phyloP scores from a whole-genome alignment of 2,888 invertebrate genomes.

The Ectropis crepuscularia region DNA sequence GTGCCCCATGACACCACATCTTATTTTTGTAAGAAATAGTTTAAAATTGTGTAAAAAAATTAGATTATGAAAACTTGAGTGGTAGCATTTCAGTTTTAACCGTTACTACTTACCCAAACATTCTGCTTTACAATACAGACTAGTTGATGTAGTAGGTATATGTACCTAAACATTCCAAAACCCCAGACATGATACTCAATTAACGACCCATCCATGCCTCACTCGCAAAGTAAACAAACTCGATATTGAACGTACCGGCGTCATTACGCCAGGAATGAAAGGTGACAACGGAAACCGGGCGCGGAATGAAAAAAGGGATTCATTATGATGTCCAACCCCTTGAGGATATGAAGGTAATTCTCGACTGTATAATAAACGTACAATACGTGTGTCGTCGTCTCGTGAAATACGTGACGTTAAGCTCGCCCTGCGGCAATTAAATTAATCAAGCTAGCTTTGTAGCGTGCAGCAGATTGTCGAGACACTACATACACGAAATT shows the following conservation, averaged over 20 bases:
- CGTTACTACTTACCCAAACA: too few species aligned
- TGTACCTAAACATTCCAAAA: conserved; percentile 2
- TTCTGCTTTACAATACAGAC: too few species aligned
- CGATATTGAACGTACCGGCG: conserved; percentile 35
- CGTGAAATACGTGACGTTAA: conserved; percentile 42
- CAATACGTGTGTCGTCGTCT: conserved; percentile 41
- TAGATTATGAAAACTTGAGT: too few species aligned
- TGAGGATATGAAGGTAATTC: conserved; percentile 40
- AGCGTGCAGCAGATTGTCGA: conserved; percentile 49
- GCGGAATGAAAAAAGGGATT: conserved; percentile 45
- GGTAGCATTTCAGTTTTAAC: too few species aligned
- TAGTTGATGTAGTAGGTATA: too few species aligned
- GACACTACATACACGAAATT: conserved; percentile 44
- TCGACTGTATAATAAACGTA: conserved; percentile 39
- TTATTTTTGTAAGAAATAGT: too few species aligned
- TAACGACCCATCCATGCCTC: conserved; percentile 24
- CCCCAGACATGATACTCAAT: conserved; percentile 25
- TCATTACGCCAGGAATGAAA: conserved; percentile 39
- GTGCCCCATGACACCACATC: too few species aligned
- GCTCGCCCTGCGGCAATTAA: conserved; percentile 48
- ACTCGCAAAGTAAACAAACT: conserved; percentile 34
- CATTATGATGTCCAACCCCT: conserved; percentile 44
- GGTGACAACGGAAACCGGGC: conserved; percentile 41
- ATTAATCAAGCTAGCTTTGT: conserved; percentile 55
- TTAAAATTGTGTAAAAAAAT: too few species aligned